phyloP scores from a whole-genome alignment of 2,888 invertebrate species.

The Odontothrips loti region DNA sequence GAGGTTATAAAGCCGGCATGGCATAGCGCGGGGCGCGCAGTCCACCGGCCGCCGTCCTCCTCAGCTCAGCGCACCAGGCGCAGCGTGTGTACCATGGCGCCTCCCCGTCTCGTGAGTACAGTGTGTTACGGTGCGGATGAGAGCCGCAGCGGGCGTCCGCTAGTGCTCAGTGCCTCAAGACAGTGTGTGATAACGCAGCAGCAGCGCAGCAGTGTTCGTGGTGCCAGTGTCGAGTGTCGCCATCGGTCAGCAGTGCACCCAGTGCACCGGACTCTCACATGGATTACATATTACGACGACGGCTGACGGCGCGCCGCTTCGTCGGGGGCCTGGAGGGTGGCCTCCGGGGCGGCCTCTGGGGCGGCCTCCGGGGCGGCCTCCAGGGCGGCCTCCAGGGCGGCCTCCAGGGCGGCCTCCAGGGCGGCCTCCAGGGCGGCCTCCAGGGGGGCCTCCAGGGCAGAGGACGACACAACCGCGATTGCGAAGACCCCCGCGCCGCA shows the following conservation, averaged over 20 bases:
- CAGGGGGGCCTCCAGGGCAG: no score
- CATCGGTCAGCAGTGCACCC: not conserved
- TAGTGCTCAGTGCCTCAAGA: not conserved
- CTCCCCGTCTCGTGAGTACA: not conserved
- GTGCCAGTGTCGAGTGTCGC: not conserved
- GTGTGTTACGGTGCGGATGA: not conserved
- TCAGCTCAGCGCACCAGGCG: not conserved
- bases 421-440: no score
- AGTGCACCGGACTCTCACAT: not conserved
- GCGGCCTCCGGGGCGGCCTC: no score
- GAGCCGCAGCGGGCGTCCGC: not conserved
- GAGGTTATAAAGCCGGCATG: conserved; percentile 9
- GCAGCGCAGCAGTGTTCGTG: not conserved
- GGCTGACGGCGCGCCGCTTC: no score
- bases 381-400: no score
- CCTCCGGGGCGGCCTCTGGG: no score
- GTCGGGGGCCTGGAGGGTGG: no score
- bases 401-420: no score
- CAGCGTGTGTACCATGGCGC: not conserved
- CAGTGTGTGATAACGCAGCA: not conserved
- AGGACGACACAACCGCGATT: no score
- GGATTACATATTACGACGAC: no score
- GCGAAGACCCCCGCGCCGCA: no score
- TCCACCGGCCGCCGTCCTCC: not conserved
- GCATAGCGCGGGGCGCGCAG: conserved; percentile 19